phyloP scores from a whole-genome alignment of 2,797 vertebrate species.

The Champsocephalus gunnari region DNA sequence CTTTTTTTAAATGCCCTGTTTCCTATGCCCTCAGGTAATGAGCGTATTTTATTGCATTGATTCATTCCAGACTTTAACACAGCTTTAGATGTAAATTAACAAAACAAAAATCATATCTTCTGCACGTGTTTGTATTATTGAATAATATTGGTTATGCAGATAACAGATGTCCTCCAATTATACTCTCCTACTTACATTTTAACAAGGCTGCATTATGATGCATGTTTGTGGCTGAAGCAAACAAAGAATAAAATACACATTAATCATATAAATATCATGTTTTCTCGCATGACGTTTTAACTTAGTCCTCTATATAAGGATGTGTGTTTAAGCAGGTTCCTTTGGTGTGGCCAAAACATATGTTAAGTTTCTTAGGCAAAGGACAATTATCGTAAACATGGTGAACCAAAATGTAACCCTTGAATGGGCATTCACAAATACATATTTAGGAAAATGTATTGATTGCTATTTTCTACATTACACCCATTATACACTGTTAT shows the following conservation, averaged over 20 bases:
- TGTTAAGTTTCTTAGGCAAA: not conserved
- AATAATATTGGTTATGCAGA: constrained; percentile 62
- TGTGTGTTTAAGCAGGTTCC: not conserved
- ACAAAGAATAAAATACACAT: constrained; percentile 50
- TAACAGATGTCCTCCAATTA: constrained; percentile 82
- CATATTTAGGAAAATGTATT: no score
- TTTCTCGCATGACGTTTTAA: constrained; percentile 36
- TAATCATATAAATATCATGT: constrained; percentile 48
- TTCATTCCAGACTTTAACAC: constrained; percentile 38
- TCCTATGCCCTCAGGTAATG: constrained; percentile 19
- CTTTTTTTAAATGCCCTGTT: constrained; percentile 20
- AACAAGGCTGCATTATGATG: constrained; percentile 76
- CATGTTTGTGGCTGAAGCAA: constrained; percentile 57
- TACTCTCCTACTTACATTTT: constrained; percentile 74
- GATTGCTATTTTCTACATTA: no score
- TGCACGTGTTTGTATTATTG: constrained; percentile 7
- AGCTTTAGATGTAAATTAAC: constrained; percentile 27
- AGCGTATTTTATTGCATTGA: constrained; percentile 25
- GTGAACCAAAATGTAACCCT: no score
- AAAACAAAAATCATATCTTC: constrained; percentile 35
- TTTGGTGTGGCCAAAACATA: constrained; percentile 1
- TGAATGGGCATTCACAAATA: no score
- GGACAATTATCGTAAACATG: not conserved
- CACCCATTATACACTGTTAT: no score
- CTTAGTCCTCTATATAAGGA: constrained; percentile 13